phyloP scores from a whole-genome alignment of 92 coral and sea anemone genomes.

The Palythoa caribaeorum region DNA sequence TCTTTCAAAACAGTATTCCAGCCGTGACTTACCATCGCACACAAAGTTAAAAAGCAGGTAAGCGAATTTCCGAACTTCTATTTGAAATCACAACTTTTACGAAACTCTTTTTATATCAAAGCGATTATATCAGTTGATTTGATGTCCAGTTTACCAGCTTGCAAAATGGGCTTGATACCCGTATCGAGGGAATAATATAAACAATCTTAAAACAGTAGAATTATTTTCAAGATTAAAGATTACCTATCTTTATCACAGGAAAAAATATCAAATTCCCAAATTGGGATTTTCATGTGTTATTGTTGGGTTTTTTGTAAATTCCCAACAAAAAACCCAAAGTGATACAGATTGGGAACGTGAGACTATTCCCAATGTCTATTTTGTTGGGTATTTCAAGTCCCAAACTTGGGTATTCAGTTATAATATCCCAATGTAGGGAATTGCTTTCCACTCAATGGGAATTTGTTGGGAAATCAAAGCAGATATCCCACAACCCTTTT shows the following conservation, averaged over 20 bases:
- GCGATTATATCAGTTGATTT: no score
- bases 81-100: no score
- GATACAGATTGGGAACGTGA: no score
- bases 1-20: constrained; percentile 95
- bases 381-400: constrained; percentile 28
- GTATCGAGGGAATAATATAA: no score
- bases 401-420: constrained; percentile 25
- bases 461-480: constrained; percentile 24
- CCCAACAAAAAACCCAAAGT: no score
- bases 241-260: neutral
- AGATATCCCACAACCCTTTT: constrained; percentile 14
- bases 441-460: constrained; percentile 25
- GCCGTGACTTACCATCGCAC: constrained; percentile 97
- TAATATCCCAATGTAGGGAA: constrained; percentile 15
- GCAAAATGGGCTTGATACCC: no score
- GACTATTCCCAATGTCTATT: constrained; percentile 1
- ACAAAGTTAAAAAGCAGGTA: constrained; percentile 98
- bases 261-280: constrained; percentile 58
- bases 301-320: neutral
- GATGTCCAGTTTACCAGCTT: no score
- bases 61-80: neutral
- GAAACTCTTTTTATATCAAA: no score
- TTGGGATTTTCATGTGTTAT: constrained; percentile 32
- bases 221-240: neutral
- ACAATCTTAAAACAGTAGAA: no score